A percentile compares a stretch with the other conserved stretches of the same genome.
phyloP scores from a whole-genome alignment of 2,113 vertebrate genomes.

The Salvator merianae region DNA sequence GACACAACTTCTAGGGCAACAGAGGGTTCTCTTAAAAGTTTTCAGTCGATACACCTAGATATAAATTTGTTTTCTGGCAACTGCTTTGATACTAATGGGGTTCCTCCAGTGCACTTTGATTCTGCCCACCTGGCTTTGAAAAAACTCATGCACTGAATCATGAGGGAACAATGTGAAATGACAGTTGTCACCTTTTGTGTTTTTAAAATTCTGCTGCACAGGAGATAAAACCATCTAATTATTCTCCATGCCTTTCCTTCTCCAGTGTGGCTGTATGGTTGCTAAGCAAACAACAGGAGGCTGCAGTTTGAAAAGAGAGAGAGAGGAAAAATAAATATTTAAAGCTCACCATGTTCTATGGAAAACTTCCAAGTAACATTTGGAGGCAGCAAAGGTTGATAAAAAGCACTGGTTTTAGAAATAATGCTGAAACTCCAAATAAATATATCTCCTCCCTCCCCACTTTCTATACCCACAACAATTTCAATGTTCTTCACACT shows the following conservation, averaged over 20 bases:
- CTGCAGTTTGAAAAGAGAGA: background rate
- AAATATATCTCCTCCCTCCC: background rate
- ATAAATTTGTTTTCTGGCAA: background rate
- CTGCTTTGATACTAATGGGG: background rate
- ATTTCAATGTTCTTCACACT: too few relatives aligned
- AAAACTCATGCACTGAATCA: background rate
- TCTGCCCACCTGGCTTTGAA: background rate
- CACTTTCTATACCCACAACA: too few relatives aligned
- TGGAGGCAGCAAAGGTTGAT: background rate
- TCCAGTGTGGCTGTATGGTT: background rate
- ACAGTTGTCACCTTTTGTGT: background rate
- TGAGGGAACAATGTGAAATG: background rate
- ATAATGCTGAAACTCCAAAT: background rate
- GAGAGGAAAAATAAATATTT: background rate
- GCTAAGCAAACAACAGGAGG: conserved; percentile 4
- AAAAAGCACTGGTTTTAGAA: background rate
- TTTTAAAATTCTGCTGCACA: background rate
- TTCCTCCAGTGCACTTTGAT: background rate
- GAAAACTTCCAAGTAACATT: background rate
- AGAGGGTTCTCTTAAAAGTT: background rate
- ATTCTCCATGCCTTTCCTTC: background rate
- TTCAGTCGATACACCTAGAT: background rate
- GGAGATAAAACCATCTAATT: conserved; percentile 10
- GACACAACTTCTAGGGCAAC: background rate
- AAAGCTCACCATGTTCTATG: background rate